phyloP scores from a whole-genome alignment of 2,797 vertebrate genomes.

The Arrhamphus sclerolepis region DNA sequence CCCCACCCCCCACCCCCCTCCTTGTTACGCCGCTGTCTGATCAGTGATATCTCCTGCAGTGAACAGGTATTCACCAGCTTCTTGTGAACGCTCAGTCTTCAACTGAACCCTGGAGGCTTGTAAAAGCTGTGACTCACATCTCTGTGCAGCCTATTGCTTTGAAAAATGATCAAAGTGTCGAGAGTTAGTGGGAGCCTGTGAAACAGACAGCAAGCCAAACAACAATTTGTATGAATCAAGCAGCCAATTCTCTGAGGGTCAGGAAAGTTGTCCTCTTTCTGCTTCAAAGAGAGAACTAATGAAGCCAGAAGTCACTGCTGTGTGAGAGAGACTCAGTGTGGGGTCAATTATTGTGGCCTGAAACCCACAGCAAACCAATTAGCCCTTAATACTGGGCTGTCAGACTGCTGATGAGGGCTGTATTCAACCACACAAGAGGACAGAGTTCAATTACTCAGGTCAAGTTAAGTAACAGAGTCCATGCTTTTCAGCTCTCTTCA shows the following conservation, averaged over 20 bases:
- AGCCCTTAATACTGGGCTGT: slow-evolving; percentile 45
- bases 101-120: slow-evolving; percentile 45
- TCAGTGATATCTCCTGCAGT: slow-evolving; percentile 27
- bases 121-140: slow-evolving; percentile 58
- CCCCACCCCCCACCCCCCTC: too few species aligned
- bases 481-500: slow-evolving; percentile 2
- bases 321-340: slow-evolving; percentile 48
- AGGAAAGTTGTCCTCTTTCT: slow-evolving; percentile 60
- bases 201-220: slow-evolving; percentile 73
- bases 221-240: slow-evolving; percentile 81
- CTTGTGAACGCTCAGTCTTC: slow-evolving; percentile 33
- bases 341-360: slow-evolving; percentile 69
- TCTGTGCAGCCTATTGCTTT: slow-evolving; percentile 68
- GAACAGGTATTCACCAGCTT: slow-evolving; percentile 46
- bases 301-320: slow-evolving; percentile 66
- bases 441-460: slow-evolving; percentile 24
- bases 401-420: slow-evolving; percentile 38
- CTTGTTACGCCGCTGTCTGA: slow-evolving; percentile 30
- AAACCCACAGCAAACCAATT: slow-evolving; percentile 67
- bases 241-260: slow-evolving; percentile 70
- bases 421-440: slow-evolving; percentile 29
- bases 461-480: not conserved
- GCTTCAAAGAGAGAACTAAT: slow-evolving; percentile 74
- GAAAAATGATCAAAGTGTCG: slow-evolving; percentile 81
- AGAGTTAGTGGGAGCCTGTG: slow-evolving; percentile 47